Conservation (phyloP, 2,797 vertebrate species). For the Leptodactylus fallax region DNA sequence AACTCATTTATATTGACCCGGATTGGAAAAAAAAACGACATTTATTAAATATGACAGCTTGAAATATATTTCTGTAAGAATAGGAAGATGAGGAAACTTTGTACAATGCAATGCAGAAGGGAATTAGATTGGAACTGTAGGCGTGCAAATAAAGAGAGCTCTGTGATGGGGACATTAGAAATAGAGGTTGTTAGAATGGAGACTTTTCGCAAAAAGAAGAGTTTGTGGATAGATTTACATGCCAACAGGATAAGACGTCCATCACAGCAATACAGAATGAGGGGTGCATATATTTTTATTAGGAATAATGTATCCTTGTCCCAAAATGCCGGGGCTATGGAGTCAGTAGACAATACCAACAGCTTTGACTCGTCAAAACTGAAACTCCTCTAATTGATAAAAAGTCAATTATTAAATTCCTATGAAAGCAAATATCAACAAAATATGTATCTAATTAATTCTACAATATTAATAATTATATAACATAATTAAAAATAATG, state of each 20-base stretch:
- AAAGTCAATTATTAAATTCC: no score
- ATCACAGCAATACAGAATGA: no score
- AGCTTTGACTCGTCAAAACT: no score
- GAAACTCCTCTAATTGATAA: no score
- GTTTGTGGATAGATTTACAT: background rate
- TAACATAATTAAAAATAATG: no score
- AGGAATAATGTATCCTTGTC: no score
- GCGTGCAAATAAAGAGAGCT: constrained; percentile 23
- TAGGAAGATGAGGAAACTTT: constrained; percentile 48
- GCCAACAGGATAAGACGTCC: background rate
- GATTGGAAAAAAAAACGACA: constrained; percentile 23
- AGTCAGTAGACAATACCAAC: no score
- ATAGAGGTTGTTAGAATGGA: constrained; percentile 14
- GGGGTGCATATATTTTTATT: no score
- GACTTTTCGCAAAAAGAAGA: constrained; percentile 7
- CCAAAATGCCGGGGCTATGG: no score
- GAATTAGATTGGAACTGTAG: constrained; percentile 41
- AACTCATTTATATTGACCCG: constrained; percentile 56
- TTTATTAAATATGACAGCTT: constrained; percentile 45
- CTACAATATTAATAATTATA: no score
- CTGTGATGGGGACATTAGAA: background rate
- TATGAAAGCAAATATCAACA: no score
- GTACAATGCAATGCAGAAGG: constrained; percentile 23
- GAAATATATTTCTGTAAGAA: constrained; percentile 44
- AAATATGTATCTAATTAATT: no score